phyloP scores from a whole-genome alignment of 2,888 invertebrate genomes.

The Rotaria socialis region DNA sequence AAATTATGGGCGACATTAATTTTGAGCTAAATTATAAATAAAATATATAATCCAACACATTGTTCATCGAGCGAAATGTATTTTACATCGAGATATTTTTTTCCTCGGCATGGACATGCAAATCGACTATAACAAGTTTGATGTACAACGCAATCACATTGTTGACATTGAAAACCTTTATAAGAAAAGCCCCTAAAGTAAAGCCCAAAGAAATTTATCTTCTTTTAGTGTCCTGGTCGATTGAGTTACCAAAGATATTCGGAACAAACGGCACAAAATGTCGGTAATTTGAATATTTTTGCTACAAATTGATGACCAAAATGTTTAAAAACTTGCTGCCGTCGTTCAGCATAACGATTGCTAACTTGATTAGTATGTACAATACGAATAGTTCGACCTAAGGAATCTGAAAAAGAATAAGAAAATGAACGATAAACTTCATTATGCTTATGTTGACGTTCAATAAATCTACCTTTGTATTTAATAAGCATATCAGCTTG shows the following conservation, averaged over 20 bases:
- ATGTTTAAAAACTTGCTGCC: slow-evolving; percentile 1
- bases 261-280: not conserved
- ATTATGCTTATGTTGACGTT: not conserved
- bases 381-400: not conserved
- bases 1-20: not conserved
- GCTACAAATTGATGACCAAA: slow-evolving; percentile 34
- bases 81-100: not conserved
- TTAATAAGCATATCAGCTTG: slow-evolving; percentile 15
- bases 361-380: not conserved
- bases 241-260: not conserved
- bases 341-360: not conserved
- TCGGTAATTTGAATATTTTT: slow-evolving; percentile 16
- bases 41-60: not conserved
- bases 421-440: too few relatives aligned
- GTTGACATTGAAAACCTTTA: slow-evolving; percentile 31
- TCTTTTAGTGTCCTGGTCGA: not conserved
- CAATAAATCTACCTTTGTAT: not conserved
- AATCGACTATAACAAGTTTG: not conserved
- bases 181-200: not conserved
- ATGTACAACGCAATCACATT: slow-evolving; percentile 33
- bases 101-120: not conserved
- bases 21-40: not conserved
- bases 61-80: not conserved
- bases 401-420: not conserved
- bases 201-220: not conserved